These are phyloP conservation scores for Minunthozetes semirufus DNA, from an alignment of 2,888 invertebrate genomes.

Conservation along the genomic window DNA sequence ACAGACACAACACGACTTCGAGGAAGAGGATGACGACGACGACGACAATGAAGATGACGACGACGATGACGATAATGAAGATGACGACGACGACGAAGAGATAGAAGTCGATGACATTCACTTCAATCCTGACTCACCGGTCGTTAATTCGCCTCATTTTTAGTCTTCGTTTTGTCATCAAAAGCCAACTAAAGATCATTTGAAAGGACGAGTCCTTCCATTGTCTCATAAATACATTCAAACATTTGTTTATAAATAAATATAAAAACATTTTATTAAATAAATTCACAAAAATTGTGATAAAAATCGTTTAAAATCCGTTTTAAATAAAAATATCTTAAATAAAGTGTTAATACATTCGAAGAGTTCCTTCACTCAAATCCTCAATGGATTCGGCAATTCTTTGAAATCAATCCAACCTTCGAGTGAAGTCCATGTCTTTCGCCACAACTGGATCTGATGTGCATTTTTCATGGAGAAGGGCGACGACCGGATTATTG, in stretches of 20 bases:
- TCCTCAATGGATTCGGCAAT: neutral
- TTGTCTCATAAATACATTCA: neutral
- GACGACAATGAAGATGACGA: constrained; percentile 40
- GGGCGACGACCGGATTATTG: constrained; percentile 45
- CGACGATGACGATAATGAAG: constrained; percentile 37
- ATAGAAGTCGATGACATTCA: constrained; percentile 37
- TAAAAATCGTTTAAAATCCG: neutral
- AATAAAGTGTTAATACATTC: no score
- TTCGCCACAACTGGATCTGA: constrained; percentile 63
- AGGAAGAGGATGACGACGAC: constrained; percentile 36
- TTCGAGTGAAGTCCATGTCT: constrained; percentile 49
- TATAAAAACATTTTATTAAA: no score
- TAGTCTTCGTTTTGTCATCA: neutral
- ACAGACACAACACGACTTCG: constrained; percentile 8
- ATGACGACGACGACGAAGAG: constrained; percentile 39
- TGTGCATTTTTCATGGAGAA: constrained; percentile 55
- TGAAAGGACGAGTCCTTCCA: neutral
- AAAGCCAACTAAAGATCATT: neutral
- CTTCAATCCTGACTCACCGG: constrained; percentile 35
- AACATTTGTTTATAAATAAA: no score
- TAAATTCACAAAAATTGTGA: no score
- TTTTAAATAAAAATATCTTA: neutral
- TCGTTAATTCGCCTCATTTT: constrained; percentile 32
- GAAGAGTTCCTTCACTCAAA: neutral
- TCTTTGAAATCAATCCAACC: neutral